Conservation (phyloP, 2,888 invertebrate genomes). For the Parapristionchus giblindavisi region DNA sequence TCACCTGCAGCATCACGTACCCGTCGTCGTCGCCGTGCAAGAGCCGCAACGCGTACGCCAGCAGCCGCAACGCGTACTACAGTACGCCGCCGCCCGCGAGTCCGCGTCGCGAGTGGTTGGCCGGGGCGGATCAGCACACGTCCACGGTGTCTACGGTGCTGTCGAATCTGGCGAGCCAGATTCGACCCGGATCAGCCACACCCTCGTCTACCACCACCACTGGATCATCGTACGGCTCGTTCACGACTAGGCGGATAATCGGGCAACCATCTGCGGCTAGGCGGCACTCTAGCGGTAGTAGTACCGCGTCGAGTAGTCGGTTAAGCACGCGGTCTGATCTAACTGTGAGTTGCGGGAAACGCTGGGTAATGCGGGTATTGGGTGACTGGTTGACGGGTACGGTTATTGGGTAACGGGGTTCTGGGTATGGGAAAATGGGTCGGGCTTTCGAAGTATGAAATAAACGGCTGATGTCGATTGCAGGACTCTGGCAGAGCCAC, state of each 20-base stretch:
- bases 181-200: too few relatives aligned
- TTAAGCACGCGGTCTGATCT: too few relatives aligned
- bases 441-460: not conserved
- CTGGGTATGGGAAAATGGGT: not conserved
- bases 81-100: not conserved
- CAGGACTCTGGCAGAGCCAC: constrained; percentile 68
- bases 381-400: not conserved
- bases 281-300: too few relatives aligned
- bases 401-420: not conserved
- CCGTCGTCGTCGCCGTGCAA: not conserved
- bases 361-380: too few relatives aligned
- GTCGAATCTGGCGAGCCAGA: too few relatives aligned
- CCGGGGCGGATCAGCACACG: not conserved
- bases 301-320: too few relatives aligned
- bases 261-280: too few relatives aligned
- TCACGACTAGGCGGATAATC: too few relatives aligned
- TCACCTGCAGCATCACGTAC: constrained; percentile 22
- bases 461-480: constrained; percentile 40
- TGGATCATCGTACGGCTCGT: too few relatives aligned
- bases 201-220: too few relatives aligned
- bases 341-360: too few relatives aligned
- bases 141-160: too few relatives aligned
- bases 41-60: not conserved
- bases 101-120: not conserved
- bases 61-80: not conserved